Conservation (phyloP, 1,140 invertebrate genomes). For the Philopotamus ludificatus region DNA sequence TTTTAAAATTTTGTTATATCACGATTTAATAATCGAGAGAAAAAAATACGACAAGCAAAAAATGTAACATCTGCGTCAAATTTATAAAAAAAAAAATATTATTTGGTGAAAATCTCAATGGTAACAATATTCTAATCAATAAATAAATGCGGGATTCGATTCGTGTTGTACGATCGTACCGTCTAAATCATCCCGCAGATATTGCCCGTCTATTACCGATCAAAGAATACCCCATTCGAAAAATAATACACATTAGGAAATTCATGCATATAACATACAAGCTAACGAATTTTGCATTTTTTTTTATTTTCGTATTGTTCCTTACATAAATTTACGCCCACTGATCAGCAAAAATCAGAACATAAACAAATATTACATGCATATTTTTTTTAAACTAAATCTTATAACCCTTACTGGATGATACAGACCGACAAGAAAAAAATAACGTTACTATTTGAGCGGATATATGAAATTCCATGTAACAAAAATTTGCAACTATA, state of each 20-base stretch:
- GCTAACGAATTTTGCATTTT: constrained; percentile 41
- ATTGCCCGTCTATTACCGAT: too few relatives aligned
- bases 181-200: too few relatives aligned
- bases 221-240: too few relatives aligned
- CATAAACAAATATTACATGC: constrained; percentile 40
- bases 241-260: too few relatives aligned
- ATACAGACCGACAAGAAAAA: not conserved
- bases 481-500: not conserved
- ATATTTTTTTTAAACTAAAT: constrained; percentile 7
- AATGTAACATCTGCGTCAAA: too few relatives aligned
- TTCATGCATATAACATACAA: constrained; percentile 31
- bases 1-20: too few relatives aligned
- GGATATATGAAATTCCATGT: not conserved
- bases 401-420: not conserved
- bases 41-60: too few relatives aligned
- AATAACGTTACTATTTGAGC: not conserved
- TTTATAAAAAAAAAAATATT: not conserved
- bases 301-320: constrained; percentile 36
- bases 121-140: too few relatives aligned
- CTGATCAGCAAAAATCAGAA: constrained; percentile 41
- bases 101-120: not conserved
- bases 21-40: too few relatives aligned
- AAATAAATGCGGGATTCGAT: too few relatives aligned
- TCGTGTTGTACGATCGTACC: too few relatives aligned
- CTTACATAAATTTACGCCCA: constrained; percentile 42